Evolutionary conservation across 2,888 invertebrate genomes (phyloP).

Genomic region (Lithophane semibrunnea): DNA sequence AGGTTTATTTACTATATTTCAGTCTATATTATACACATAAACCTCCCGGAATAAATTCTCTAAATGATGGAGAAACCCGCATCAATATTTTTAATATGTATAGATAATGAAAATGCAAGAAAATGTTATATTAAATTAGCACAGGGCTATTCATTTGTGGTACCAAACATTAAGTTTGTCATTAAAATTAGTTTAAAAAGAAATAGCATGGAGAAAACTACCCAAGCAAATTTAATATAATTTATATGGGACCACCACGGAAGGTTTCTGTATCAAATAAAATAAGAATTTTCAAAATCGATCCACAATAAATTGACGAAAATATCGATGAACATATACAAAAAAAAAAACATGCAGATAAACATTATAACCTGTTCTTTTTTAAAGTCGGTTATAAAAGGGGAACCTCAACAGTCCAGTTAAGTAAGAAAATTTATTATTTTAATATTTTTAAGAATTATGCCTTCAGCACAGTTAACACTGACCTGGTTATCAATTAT

Average conservation of each 20-base stretch:
- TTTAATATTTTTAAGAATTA: background rate
- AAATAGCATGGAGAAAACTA: background rate
- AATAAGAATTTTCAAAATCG: no score
- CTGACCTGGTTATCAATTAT: conserved; percentile 56
- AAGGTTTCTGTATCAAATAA: no score
- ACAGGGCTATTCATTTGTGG: no score
- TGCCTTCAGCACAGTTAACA: conserved; percentile 35
- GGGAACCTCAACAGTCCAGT: background rate
- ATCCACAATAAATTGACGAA: no score
- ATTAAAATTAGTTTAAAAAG: background rate
- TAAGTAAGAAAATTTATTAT: conserved; percentile 5
- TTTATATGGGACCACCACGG: no score
- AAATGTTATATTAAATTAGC: background rate
- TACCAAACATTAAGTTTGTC: background rate
- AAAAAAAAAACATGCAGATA: no score
- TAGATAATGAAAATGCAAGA: no score
- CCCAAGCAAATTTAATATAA: no score
- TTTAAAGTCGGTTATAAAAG: no score
- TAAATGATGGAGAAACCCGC: background rate
- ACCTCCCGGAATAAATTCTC: background rate
- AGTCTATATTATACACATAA: background rate
- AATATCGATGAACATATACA: no score
- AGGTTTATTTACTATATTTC: background rate
- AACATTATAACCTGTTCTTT: no score
- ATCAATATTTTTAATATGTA: background rate